These are phyloP conservation scores for Nematostella vectensis DNA, from an alignment of 92 coral and sea anemone genomes.

Conservation along the genomic window DNA sequence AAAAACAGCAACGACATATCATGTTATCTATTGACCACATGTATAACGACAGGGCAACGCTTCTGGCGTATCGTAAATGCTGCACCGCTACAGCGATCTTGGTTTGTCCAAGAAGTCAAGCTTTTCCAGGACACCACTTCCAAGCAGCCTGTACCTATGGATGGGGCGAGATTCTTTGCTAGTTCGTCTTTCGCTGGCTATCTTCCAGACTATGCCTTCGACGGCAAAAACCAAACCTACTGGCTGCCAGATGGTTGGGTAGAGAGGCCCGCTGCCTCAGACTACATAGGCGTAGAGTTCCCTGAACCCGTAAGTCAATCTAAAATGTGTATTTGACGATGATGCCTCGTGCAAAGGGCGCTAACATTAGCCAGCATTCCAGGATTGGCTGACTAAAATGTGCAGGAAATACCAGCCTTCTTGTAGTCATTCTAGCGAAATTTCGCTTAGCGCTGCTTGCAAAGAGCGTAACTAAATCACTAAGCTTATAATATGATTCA, in stretches of 20 bases:
- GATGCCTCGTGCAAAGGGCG: too few species aligned
- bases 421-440: too few species aligned
- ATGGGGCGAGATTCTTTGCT: constrained; percentile 42
- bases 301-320: constrained; percentile 58
- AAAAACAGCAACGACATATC: too few species aligned
- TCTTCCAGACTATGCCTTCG: constrained; percentile 66
- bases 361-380: too few species aligned
- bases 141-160: constrained; percentile 17
- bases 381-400: too few species aligned
- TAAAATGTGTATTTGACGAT: too few species aligned
- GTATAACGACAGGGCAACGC: constrained; percentile 64
- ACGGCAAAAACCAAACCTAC: constrained; percentile 44
- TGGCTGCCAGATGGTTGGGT: constrained; percentile 96
- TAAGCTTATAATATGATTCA: too few species aligned
- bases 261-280: constrained; percentile 64
- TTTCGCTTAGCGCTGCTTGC: too few species aligned
- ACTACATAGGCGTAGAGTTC: constrained; percentile 78
- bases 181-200: constrained; percentile 83
- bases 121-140: constrained; percentile 60
- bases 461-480: too few species aligned
- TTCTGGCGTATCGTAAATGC: constrained; percentile 85
- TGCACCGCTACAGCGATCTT: constrained; percentile 60
- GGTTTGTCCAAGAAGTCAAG: constrained; percentile 62
- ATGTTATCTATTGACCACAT: too few species aligned
- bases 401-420: too few species aligned